Percentiles rank a stretch among this genome's conserved stretches.
These are phyloP conservation scores for Chymomyza amoena DNA, from an alignment of 2,888 invertebrate genomes.

Conservation along the genomic window DNA sequence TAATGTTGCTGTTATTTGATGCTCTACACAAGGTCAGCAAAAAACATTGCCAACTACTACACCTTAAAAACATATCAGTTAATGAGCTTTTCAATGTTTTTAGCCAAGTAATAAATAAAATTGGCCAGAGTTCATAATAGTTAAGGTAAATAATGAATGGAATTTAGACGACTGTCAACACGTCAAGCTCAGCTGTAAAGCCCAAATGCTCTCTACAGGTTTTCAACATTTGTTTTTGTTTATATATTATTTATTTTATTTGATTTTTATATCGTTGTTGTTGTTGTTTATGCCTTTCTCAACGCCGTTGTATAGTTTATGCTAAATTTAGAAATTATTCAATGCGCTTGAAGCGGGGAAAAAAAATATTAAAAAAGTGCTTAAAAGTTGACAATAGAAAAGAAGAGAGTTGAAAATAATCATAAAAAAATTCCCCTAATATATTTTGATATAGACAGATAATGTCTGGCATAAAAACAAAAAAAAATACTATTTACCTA, in stretches of 20 bases:
- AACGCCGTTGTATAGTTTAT: slow-evolving; percentile 34
- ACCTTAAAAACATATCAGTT: background rate
- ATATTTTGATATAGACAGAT: slow-evolving; percentile 43
- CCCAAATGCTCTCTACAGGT: background rate
- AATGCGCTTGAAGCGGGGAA: slow-evolving; percentile 49
- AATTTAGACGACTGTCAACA: background rate
- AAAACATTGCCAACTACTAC: background rate
- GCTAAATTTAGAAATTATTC: slow-evolving; percentile 71
- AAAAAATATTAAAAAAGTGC: background rate
- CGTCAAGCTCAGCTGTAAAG: background rate
- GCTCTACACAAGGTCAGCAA: background rate
- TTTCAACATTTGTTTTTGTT: slow-evolving; percentile 3
- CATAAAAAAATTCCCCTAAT: slow-evolving; percentile 38
- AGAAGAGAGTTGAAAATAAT: background rate
- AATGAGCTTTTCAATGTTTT: background rate
- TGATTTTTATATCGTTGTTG: no score
- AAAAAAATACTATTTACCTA: slow-evolving; percentile 10
- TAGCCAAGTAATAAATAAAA: no score
- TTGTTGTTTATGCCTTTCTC: background rate
- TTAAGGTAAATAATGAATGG: background rate
- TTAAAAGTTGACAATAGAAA: background rate
- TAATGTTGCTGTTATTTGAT: background rate
- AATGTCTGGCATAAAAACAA: slow-evolving; percentile 25
- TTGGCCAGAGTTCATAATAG: background rate
- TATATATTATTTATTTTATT: background rate